These are phyloP conservation scores for Drosophila malerkotliana DNA, from an alignment of 1,140 invertebrate genomes.

Conservation along the genomic window DNA sequence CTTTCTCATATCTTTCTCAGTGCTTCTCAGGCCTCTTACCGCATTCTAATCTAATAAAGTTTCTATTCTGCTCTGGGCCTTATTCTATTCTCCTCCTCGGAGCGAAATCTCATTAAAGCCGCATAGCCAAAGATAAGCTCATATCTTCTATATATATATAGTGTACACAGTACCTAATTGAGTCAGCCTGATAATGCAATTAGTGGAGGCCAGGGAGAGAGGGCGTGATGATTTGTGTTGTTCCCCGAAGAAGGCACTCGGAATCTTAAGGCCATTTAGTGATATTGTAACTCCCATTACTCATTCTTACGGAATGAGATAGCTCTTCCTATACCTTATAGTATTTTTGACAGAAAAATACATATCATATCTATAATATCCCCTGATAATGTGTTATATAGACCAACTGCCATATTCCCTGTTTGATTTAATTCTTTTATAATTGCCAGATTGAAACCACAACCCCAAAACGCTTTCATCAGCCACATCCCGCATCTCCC, in stretches of 20 bases:
- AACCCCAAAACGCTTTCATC: too few species aligned
- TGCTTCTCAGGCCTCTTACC: conserved; percentile 17
- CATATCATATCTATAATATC: too few species aligned
- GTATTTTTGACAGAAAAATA: too few species aligned
- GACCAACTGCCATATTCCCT: not conserved
- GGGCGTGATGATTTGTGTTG: conserved; percentile 17
- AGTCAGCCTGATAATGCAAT: conserved; percentile 76
- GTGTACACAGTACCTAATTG: conserved; percentile 59
- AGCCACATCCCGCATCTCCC: not conserved
- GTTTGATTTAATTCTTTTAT: not conserved
- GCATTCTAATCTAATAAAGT: conserved; percentile 69
- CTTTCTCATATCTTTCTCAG: conserved; percentile 1
- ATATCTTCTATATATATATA: conserved; percentile 16
- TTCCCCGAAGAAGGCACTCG: conserved; percentile 16
- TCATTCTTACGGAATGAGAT: too few species aligned
- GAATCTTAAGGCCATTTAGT: conserved; percentile 39
- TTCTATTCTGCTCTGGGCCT: conserved; percentile 33
- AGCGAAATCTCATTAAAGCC: conserved; percentile 45
- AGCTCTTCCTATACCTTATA: too few species aligned
- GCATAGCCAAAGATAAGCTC: conserved; percentile 53
- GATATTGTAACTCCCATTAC: not conserved
- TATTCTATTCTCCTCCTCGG: not conserved
- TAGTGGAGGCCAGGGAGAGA: conserved; percentile 43
- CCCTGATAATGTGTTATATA: not conserved
- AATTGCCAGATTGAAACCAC: not conserved